phyloP scores from a whole-genome alignment of 2,888 invertebrate species.

The Temnothorax unifasciatus region DNA sequence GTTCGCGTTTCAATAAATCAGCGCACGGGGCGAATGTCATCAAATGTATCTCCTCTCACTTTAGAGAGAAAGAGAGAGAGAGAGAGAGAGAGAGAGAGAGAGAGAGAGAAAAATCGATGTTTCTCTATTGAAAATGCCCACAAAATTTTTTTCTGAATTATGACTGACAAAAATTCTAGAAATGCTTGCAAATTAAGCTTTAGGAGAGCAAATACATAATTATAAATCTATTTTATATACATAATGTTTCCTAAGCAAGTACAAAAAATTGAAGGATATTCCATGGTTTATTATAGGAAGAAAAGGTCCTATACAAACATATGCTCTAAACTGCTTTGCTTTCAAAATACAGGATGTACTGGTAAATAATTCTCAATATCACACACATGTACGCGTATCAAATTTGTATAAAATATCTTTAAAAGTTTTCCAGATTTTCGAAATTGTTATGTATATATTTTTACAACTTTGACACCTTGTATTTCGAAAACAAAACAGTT shows the following conservation, averaged over 20 bases:
- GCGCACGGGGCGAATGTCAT: neutral
- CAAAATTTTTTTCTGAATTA: neutral
- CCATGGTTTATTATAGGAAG: too few species aligned
- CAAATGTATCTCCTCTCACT: neutral
- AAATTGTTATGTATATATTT: too few species aligned
- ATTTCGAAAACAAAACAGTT: too few species aligned
- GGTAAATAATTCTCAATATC: too few species aligned
- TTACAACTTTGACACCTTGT: too few species aligned
- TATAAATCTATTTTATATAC: neutral
- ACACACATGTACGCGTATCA: too few species aligned
- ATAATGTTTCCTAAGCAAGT: neutral
- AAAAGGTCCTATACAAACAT: too few species aligned
- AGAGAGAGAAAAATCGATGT: neutral
- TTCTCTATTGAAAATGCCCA: neutral
- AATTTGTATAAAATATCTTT: too few species aligned
- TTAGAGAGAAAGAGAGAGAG: neutral
- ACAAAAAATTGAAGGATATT: too few species aligned
- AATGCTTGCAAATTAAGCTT: neutral
- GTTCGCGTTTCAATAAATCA: slow-evolving; percentile 15
- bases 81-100: neutral
- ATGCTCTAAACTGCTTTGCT: too few species aligned
- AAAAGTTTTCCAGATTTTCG: too few species aligned
- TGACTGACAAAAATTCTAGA: neutral
- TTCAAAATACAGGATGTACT: too few species aligned
- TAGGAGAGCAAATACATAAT: neutral